Percentiles rank a stretch among this genome's conserved stretches.
These are phyloP conservation scores for Spatulosminthurus flaviceps DNA, from an alignment of 2,888 invertebrate genomes.

Conservation along the genomic window DNA sequence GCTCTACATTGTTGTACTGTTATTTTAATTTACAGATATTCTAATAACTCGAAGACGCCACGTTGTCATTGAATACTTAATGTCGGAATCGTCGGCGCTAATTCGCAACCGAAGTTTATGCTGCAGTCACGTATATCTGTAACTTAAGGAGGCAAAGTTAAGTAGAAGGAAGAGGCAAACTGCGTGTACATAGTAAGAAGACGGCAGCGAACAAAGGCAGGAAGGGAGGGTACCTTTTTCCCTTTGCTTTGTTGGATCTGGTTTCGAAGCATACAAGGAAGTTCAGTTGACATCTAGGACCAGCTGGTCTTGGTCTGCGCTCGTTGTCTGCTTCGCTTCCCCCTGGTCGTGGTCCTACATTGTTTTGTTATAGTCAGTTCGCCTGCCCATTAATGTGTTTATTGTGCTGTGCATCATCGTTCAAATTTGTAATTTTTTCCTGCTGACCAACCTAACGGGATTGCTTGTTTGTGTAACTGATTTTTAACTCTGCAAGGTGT, in stretches of 20 bases:
- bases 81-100: conserved; percentile 20
- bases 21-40: conserved; percentile 21
- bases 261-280: conserved; percentile 5
- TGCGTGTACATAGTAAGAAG: background rate
- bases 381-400: background rate
- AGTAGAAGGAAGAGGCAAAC: conserved; percentile 7
- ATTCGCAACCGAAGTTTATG: background rate
- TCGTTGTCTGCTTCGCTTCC: conserved; percentile 19
- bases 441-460: background rate
- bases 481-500: background rate
- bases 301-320: conserved; percentile 34
- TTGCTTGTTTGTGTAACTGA: background rate
- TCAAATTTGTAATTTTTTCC: background rate
- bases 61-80: conserved; percentile 28
- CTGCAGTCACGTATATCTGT: background rate
- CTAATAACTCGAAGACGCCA: conserved; percentile 21
- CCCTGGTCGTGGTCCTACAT: conserved; percentile 9
- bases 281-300: conserved; percentile 36
- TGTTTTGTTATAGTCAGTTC: conserved; percentile 16
- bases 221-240: conserved; percentile 36
- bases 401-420: background rate
- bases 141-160: background rate
- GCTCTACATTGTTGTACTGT: conserved; percentile 16
- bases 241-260: conserved; percentile 12
- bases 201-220: conserved; percentile 17